Evolutionary conservation across 2,113 vertebrate genomes (phyloP), one percentile per base, ranked within the genome.

Genomic region (Chloebia gouldiae): DNA sequence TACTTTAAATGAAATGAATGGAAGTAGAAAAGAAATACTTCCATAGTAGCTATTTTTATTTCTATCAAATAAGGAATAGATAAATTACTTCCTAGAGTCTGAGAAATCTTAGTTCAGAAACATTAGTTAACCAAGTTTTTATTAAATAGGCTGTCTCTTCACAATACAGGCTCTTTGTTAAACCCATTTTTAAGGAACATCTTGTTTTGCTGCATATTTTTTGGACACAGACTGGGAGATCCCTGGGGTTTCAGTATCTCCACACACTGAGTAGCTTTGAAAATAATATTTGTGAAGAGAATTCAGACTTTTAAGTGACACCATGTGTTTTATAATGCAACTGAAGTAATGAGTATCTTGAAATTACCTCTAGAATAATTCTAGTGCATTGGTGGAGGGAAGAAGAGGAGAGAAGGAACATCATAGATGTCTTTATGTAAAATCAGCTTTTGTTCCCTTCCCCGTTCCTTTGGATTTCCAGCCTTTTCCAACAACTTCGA

Each of bases 401-500:
- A 63, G 47, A 45, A n/a, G 49, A 15, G 4, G 27, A 39, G 6
- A 65, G 37, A 22, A 39, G 27, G 14, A 59, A 59, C 33, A 13
- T 4, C 27, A 69, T 15, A 33, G 9, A 5, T 88, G 30, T 68
- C 33, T 53, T 83, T 23, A 31, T 50, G 39, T 12, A 68, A 88
- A 92, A 56, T 24, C 35, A 2, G 2, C 1, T 19, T 80, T 95
- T 72, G 3, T 79, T 56, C 60, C 23, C 3, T 79, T 81, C 76
- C 9, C 21, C 13, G 3, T 15, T 82, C n/a, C 31, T 77, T 87
- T 69, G 40, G 35, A 80, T 82, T 94, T 91, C 11, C 82, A 91
- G 60, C 15, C 23, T 87, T 89, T 94, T 86, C 63, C 91, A 94
- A 81, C 71, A 92, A 60, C 60, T 96, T 96, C 75, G 78, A 91